phyloP scores from a whole-genome alignment of 1,140 invertebrate species.

The Leptestheria dahalacensis region DNA sequence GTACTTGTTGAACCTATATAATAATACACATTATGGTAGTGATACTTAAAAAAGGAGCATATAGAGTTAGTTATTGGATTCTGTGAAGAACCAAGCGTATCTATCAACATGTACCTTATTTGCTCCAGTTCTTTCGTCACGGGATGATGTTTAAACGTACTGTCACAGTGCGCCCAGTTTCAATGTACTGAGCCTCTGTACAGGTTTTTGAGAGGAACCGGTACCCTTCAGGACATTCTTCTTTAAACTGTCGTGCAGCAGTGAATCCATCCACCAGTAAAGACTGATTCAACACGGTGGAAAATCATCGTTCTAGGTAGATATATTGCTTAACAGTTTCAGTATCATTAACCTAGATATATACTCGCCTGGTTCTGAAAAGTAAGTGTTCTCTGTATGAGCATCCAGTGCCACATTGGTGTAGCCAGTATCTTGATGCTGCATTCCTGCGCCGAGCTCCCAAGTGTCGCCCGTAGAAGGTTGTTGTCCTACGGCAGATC shows the following conservation, averaged over 20 bases:
- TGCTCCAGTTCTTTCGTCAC: slow-evolving; percentile 34
- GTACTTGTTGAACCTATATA: slow-evolving; percentile 44
- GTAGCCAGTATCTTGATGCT: slow-evolving; percentile 49
- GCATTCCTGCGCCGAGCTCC: slow-evolving; percentile 36
- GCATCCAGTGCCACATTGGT: slow-evolving; percentile 32
- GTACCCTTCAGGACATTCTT: slow-evolving; percentile 36
- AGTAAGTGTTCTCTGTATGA: slow-evolving; percentile 55
- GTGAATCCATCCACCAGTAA: slow-evolving; percentile 51
- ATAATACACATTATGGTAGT: neutral
- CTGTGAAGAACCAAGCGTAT: no score
- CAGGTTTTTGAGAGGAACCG: slow-evolving; percentile 32
- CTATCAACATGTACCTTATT: slow-evolving; percentile 34
- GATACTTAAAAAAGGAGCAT: no score
- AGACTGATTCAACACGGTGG: slow-evolving; percentile 48
- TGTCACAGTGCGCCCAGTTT: slow-evolving; percentile 33
- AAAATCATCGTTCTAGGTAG: slow-evolving; percentile 43
- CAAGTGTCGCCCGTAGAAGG: slow-evolving; percentile 48
- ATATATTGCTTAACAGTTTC: neutral
- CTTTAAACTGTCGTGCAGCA: slow-evolving; percentile 39
- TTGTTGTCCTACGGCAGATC: slow-evolving; percentile 40
- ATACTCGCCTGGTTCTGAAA: slow-evolving; percentile 50
- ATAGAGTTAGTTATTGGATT: no score
- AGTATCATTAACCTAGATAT: no score
- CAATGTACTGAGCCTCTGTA: slow-evolving; percentile 43
- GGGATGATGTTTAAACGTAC: slow-evolving; percentile 35